Evolutionary conservation across 2,797 vertebrate species (phyloP).

Genomic region (Lagocephalus sceleratus): DNA sequence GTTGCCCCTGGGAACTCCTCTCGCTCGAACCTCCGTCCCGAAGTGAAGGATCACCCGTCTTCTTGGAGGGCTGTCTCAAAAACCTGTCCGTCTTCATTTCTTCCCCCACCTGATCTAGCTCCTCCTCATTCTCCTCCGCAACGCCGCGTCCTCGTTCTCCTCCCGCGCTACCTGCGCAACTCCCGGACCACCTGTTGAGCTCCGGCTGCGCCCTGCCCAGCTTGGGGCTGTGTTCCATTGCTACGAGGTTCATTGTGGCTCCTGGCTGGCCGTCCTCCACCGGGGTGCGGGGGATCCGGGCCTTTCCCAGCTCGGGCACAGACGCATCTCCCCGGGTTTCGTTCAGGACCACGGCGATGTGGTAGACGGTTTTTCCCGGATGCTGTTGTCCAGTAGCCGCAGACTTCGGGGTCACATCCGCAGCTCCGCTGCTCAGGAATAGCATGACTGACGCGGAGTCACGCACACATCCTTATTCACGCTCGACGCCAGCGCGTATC

Average conservation of each 20-base stretch:
- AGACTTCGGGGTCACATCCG: conserved; percentile 59
- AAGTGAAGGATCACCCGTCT: conserved; percentile 41
- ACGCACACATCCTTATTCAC: conserved; percentile 30
- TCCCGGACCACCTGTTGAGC: conserved; percentile 63
- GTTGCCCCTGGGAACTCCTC: conserved; percentile 27
- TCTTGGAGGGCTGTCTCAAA: conserved; percentile 59
- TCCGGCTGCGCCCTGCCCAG: conserved; percentile 64
- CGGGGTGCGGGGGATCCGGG: conserved; percentile 54
- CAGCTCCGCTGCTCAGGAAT: conserved; percentile 64
- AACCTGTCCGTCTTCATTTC: conserved; percentile 81
- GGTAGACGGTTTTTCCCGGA: conserved; percentile 50
- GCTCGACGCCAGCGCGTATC: conserved; percentile 22
- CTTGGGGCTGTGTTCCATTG: conserved; percentile 66
- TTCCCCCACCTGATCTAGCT: conserved; percentile 61
- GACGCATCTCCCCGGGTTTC: conserved; percentile 50
- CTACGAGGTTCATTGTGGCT: conserved; percentile 45
- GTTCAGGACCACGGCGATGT: conserved; percentile 59
- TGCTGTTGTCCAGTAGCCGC: conserved; percentile 42
- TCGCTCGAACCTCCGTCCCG: conserved; percentile 30
- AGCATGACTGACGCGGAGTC: conserved; percentile 57
- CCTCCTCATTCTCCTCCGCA: conserved; percentile 64
- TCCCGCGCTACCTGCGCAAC: conserved; percentile 45
- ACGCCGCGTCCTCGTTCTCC: conserved; percentile 62
- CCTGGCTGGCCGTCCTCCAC: conserved; percentile 47
- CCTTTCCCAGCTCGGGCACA: conserved; percentile 48